phyloP scores from a whole-genome alignment of 2,113 vertebrate genomes.

The Anoplopoma fimbria region DNA sequence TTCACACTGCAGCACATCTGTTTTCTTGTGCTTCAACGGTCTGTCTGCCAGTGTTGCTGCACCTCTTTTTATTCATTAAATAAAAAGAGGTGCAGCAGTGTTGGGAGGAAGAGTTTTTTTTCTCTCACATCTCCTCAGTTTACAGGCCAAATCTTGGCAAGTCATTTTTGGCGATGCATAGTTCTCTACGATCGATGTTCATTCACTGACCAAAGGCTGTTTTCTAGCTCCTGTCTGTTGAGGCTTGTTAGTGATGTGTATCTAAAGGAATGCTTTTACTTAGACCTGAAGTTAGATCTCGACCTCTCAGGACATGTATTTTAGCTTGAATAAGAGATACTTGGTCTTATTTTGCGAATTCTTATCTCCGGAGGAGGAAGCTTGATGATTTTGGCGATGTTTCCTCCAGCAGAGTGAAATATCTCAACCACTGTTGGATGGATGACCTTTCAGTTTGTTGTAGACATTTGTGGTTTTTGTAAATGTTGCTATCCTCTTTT shows the following conservation, averaged over 20 bases:
- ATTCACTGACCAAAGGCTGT: background rate
- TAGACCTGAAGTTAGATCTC: background rate
- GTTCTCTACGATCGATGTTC: background rate
- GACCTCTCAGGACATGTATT: background rate
- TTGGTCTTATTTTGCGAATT: background rate
- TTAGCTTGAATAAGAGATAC: background rate
- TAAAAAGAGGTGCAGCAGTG: slow-evolving; percentile 1
- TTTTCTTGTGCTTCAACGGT: background rate
- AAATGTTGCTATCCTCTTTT: no score
- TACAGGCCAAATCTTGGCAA: background rate
- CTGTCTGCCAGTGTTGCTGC: background rate
- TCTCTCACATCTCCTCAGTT: slow-evolving; percentile 2
- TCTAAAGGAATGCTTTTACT: background rate
- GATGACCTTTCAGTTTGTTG: background rate
- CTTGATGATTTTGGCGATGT: background rate
- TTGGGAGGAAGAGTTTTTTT: background rate
- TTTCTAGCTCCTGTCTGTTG: background rate
- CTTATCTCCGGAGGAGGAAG: background rate
- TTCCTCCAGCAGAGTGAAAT: background rate
- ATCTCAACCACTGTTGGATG: background rate
- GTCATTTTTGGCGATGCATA: background rate
- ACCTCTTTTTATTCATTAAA: no score
- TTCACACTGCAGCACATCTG: slow-evolving; percentile 10
- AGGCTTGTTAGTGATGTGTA: background rate
- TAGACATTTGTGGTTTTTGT: background rate